These are phyloP conservation scores for Stegana nigrithorax DNA, from an alignment of 2,888 invertebrate species.

Conservation along the genomic window DNA sequence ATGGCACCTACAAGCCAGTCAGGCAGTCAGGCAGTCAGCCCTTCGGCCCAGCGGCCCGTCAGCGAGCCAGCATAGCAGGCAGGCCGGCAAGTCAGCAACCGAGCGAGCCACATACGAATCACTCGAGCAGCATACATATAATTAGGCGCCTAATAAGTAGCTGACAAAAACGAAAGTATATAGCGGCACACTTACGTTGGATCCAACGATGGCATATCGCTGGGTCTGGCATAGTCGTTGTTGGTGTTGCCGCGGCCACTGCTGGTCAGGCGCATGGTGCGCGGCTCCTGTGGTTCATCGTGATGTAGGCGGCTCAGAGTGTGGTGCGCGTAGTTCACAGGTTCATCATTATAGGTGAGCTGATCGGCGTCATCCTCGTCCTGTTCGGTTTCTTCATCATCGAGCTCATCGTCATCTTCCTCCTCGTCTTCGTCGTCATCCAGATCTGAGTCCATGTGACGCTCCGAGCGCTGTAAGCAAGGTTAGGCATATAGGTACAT, in stretches of 20 bases:
- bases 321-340: conserved; percentile 62
- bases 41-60: too few species aligned
- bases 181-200: conserved; percentile 62
- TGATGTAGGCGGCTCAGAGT: conserved; percentile 64
- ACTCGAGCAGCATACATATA: neutral
- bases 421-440: conserved; percentile 50
- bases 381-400: conserved; percentile 54
- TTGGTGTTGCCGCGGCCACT: conserved; percentile 48
- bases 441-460: conserved; percentile 54
- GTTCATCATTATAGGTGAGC: conserved; percentile 65
- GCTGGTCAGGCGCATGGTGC: conserved; percentile 60
- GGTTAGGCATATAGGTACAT: too few species aligned
- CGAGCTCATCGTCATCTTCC: conserved; percentile 59
- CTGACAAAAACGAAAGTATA: neutral
- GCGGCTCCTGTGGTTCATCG: conserved; percentile 62
- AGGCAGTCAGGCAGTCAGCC: too few species aligned
- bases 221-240: conserved; percentile 40
- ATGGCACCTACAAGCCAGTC: neutral
- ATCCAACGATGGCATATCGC: conserved; percentile 62
- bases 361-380: conserved; percentile 56
- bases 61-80: too few species aligned
- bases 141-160: neutral
- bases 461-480: conserved; percentile 44
- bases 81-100: too few species aligned
- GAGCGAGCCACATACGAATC: too few species aligned